phyloP scores from a whole-genome alignment of 2,113 vertebrate genomes.

The Heterotilapia buettikoferi region DNA sequence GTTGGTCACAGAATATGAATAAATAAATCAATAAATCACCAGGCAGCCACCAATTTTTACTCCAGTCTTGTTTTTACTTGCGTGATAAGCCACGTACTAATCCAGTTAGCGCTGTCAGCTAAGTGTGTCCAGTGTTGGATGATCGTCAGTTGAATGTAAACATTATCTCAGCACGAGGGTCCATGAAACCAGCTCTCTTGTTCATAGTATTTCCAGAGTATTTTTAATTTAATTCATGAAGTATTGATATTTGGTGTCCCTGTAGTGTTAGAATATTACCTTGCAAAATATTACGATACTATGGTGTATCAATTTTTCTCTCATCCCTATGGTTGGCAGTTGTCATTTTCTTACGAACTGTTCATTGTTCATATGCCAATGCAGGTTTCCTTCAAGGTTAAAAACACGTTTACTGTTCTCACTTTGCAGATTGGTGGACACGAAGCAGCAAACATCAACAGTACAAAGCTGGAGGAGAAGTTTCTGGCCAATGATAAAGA shows the following conservation, averaged over 20 bases:
- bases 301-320: not conserved
- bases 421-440: constrained; percentile 32
- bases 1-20: too few species aligned
- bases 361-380: not conserved
- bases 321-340: not conserved
- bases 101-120: not conserved
- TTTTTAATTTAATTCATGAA: not conserved
- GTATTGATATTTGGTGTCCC: not conserved
- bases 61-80: not conserved
- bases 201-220: not conserved
- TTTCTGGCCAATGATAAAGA: not conserved
- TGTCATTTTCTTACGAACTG: not conserved
- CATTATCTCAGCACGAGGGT: not conserved
- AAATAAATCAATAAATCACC: too few species aligned
- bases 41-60: not conserved
- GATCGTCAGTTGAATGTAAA: not conserved
- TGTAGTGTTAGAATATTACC: not conserved
- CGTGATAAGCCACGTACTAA: rapidly evolving
- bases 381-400: not conserved
- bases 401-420: not conserved
- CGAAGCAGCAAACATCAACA: constrained; percentile 33
- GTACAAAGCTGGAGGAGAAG: not conserved
- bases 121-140: not conserved
- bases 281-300: rapidly evolving
- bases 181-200: not conserved